Conservation (phyloP, 2,888 invertebrate genomes). For the Tenodera sinensis region DNA sequence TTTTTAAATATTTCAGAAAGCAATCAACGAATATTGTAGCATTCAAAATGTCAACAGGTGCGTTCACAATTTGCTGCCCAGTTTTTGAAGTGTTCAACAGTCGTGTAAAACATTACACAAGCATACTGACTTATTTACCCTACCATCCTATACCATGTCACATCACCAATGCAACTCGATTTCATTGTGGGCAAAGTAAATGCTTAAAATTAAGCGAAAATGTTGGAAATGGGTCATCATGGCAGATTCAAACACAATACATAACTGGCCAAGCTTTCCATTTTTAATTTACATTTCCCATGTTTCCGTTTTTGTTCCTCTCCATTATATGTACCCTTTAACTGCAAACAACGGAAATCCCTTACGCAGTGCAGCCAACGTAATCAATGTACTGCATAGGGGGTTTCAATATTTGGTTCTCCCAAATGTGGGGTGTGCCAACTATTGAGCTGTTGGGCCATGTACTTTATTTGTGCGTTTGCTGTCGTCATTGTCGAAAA, state of each 20-base stretch:
- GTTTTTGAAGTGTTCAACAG: background rate
- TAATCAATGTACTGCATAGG: background rate
- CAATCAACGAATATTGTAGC: background rate
- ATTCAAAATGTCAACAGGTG: background rate
- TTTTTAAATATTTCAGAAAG: no score
- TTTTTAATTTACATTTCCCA: background rate
- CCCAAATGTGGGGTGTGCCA: background rate
- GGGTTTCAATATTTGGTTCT: background rate
- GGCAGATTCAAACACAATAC: background rate
- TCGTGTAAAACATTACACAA: background rate
- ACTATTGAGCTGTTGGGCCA: background rate
- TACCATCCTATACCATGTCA: background rate
- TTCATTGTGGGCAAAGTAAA: background rate
- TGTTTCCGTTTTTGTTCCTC: background rate
- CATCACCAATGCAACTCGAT: background rate
- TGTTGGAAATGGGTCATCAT: background rate
- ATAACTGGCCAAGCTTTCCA: background rate
- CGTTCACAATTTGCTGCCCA: background rate
- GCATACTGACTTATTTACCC: background rate
- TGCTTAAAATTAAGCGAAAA: background rate
- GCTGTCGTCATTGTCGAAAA: background rate
- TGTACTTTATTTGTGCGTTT: background rate
- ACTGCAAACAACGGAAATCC: background rate
- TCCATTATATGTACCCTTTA: background rate
- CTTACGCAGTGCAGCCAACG: background rate